These are phyloP conservation scores for Pimpla rufipes DNA, from an alignment of 2,888 invertebrate genomes.

Conservation along the genomic window DNA sequence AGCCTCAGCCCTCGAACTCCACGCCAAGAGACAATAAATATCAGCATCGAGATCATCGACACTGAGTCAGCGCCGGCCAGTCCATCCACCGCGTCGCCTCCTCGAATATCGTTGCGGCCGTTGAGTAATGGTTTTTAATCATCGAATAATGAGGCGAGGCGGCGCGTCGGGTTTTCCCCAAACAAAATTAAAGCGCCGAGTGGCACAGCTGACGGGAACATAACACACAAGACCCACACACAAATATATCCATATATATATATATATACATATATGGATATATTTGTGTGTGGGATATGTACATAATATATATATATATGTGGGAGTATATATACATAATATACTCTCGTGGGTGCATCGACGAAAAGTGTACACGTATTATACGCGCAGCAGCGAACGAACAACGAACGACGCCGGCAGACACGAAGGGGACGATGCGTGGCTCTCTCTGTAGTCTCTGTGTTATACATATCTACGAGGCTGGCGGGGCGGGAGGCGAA, in stretches of 20 bases:
- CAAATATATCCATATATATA: slow-evolving; percentile 21
- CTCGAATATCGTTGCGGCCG: slow-evolving; percentile 59
- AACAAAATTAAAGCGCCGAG: slow-evolving; percentile 72
- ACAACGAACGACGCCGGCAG: slow-evolving; percentile 58
- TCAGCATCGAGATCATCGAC: too few species aligned
- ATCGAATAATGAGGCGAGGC: slow-evolving; percentile 72
- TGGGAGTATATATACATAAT: too few species aligned
- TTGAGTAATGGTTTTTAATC: slow-evolving; percentile 74
- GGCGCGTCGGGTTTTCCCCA: slow-evolving; percentile 66
- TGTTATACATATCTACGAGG: slow-evolving; percentile 34
- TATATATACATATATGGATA: too few species aligned
- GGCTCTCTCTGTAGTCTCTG: slow-evolving; percentile 35
- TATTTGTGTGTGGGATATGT: too few species aligned
- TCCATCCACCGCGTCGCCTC: neutral
- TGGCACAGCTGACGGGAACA: slow-evolving; percentile 68
- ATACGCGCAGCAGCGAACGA: slow-evolving; percentile 56
- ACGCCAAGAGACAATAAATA: too few species aligned
- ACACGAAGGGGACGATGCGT: slow-evolving; percentile 50
- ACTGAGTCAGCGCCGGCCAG: too few species aligned
- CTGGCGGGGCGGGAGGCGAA: neutral
- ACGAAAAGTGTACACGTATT: slow-evolving; percentile 57
- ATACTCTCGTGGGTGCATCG: slow-evolving; percentile 49
- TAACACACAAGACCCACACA: neutral
- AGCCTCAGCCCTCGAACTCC: too few species aligned
- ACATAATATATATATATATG: too few species aligned